Evolutionary conservation across 2,113 vertebrate genomes (phyloP), one percentile per base, ranked within the genome.

Genomic region (Campylorhamphus procurvoides): DNA sequence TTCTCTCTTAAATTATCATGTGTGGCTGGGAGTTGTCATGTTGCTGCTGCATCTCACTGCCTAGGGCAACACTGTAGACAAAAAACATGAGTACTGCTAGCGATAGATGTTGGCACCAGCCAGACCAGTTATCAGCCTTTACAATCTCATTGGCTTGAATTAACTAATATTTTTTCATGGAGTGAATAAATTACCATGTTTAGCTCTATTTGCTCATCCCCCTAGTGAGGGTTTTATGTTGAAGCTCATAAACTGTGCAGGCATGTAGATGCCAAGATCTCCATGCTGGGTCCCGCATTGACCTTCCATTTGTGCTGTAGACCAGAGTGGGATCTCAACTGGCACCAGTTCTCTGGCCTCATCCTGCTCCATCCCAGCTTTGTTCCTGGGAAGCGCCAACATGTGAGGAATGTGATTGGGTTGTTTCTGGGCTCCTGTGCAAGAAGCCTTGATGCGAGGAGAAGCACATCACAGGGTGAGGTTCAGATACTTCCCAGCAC

Each of bases 161-260:
- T 85, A 96, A 86, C 82, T 96, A 93, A 88, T 97, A 91, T 77
- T 96, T 97, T 96, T 93, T 89, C 81, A 73, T 44, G 52, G 42
- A 55, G 24, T 31, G 87, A 96, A 95, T 96, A 95, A 96, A 96
- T 95, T 87, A 90, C 47, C 81, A 64, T 92, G 91, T 91, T 96
- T 93, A 91, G 84, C 58, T 95, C 75, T 91, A 71, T 91, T 87
- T 88, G 71, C 75, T 91, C 23, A 80, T 91, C 59, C 59, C 71
- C 29, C 49, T 47, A 28, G 75, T 0, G 5, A 87, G 60, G 29
- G 39, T 46, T 95, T 84, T 2, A 0, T 66, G 46, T 74, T 63
- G 84, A 44, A 89, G 91, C 74, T 94, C 71, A 53, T 90, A 39
- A 90, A 50, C 29, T 62, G 78, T 67, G 83, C n/a, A 63, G 71